A percentile compares a stretch with the other conserved stretches of the same genome.
Evolutionary conservation across 1,140 invertebrate genomes (phyloP).

Genomic region (Argopecten irradians): DNA sequence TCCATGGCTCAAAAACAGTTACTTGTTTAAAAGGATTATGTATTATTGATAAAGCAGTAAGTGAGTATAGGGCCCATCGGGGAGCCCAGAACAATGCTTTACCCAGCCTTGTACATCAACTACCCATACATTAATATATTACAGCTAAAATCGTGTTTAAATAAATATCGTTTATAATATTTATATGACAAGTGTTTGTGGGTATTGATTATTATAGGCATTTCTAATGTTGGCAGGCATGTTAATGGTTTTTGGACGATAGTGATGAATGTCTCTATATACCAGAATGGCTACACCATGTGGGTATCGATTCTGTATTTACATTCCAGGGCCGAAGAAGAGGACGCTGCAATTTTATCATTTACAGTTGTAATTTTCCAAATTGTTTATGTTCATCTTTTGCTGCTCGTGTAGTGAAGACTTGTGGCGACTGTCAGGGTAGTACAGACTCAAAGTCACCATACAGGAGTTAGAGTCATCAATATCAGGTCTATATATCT

Average conservation of each 20-base stretch:
- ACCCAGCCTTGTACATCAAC: background rate
- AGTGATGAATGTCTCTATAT: background rate
- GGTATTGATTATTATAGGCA: background rate
- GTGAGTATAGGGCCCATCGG: background rate
- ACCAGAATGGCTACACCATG: background rate
- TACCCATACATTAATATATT: background rate
- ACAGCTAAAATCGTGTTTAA: background rate
- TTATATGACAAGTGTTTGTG: background rate
- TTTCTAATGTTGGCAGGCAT: background rate
- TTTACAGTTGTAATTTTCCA: background rate
- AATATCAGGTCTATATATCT: background rate
- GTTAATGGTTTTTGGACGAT: background rate
- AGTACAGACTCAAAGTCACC: background rate
- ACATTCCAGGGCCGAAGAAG: background rate
- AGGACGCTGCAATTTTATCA: background rate
- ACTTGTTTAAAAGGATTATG: constrained; percentile 22
- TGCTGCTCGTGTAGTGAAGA: background rate
- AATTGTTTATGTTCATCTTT: constrained; percentile 12
- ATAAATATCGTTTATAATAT: background rate
- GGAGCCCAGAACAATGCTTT: background rate
- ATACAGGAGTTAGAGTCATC: background rate
- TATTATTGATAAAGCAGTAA: background rate
- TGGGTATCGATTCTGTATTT: background rate
- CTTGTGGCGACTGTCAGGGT: background rate
- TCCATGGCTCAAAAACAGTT: background rate